Evolutionary conservation across 2,113 vertebrate genomes (phyloP).

Genomic region (Rhegmatorhina hoffmannsi): DNA sequence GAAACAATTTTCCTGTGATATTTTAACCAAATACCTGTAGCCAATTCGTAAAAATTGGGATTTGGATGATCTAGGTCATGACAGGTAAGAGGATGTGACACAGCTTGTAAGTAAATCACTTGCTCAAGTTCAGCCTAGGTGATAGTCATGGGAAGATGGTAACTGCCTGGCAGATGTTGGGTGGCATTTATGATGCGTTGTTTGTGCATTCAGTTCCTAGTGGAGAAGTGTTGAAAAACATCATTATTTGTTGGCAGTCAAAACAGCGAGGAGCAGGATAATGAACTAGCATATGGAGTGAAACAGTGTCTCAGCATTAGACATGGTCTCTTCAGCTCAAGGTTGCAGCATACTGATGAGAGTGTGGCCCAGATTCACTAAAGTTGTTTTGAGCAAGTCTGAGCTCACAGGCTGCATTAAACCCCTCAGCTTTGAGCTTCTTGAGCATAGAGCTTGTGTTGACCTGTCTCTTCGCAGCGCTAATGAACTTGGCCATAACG

Average conservation of each 20-base stretch:
- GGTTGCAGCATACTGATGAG: background rate
- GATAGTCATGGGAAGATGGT: conserved; percentile 46
- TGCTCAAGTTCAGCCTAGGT: conserved; percentile 41
- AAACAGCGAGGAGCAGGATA: conserved; percentile 56
- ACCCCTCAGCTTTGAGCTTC: background rate
- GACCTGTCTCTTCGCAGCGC: background rate
- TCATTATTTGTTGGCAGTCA: conserved; percentile 68
- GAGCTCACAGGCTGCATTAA: background rate
- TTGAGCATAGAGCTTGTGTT: background rate
- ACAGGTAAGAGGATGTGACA: conserved; percentile 14
- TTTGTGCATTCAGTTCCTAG: conserved; percentile 67
- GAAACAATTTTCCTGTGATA: background rate
- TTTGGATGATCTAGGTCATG: background rate
- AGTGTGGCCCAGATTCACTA: background rate
- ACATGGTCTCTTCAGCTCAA: conserved; percentile 24
- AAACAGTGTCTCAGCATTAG: conserved; percentile 30
- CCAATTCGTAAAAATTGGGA: background rate
- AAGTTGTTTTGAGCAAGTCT: background rate
- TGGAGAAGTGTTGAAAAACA: conserved; percentile 64
- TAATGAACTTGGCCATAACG: background rate
- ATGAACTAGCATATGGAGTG: conserved; percentile 60
- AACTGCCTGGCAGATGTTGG: conserved; percentile 63
- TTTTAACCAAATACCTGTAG: background rate
- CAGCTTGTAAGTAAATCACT: conserved; percentile 46
- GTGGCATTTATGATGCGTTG: conserved; percentile 63